These are phyloP conservation scores for Ornithoptera priamus DNA, from an alignment of 2,888 invertebrate species.

Conservation along the genomic window DNA sequence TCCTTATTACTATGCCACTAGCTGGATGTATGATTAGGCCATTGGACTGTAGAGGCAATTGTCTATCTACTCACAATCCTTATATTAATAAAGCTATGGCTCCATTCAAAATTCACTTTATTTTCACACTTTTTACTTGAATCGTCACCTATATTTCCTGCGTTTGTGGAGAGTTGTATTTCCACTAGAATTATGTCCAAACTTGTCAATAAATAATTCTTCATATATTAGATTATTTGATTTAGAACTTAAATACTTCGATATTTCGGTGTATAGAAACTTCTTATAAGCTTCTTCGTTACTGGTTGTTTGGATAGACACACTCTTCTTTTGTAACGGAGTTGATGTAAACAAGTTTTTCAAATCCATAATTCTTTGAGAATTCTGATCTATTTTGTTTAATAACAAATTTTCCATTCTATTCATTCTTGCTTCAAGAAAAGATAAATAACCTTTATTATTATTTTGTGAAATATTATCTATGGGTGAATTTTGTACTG, in stretches of 20 bases:
- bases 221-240: conserved; percentile 63
- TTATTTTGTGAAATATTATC: conserved; percentile 38
- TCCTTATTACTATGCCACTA: too few relatives aligned
- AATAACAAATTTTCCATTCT: conserved; percentile 62
- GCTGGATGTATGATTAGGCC: background rate
- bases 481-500: conserved; percentile 33
- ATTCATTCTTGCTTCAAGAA: conserved; percentile 58
- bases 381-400: conserved; percentile 64
- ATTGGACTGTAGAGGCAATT: background rate
- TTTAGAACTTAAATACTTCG: conserved; percentile 59
- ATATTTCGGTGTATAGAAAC: conserved; percentile 62
- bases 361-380: conserved; percentile 55
- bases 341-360: conserved; percentile 42
- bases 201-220: conserved; percentile 66
- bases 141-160: conserved; percentile 45
- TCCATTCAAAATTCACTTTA: background rate
- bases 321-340: conserved; percentile 35
- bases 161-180: conserved; percentile 38
- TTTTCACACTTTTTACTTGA: background rate
- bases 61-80: background rate
- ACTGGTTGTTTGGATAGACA: conserved; percentile 47
- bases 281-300: conserved; percentile 54
- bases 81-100: background rate
- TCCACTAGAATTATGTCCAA: conserved; percentile 33
- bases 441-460: conserved; percentile 48